Evolutionary conservation across 2,113 vertebrate species (phyloP).

Genomic region (Myocastor coypus): DNA sequence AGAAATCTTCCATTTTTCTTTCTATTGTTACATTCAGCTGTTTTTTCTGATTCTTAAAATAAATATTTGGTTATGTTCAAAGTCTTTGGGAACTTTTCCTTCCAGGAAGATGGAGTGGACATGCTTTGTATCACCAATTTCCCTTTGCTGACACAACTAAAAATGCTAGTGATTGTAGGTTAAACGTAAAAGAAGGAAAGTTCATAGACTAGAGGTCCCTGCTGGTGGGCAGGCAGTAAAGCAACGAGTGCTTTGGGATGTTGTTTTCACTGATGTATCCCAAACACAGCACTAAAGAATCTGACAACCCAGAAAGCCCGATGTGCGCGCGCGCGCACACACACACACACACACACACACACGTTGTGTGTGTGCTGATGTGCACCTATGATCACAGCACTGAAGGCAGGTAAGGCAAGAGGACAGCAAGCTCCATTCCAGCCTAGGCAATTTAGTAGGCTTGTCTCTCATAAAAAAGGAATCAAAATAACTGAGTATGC

Average conservation of each 20-base stretch:
- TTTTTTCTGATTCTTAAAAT: neutral
- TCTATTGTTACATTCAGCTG: neutral
- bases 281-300: neutral
- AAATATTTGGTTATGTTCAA: neutral
- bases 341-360: neutral
- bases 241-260: neutral
- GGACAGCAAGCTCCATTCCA: neutral
- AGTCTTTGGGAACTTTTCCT: neutral
- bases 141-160: neutral
- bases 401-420: neutral
- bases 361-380: neutral
- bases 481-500: neutral
- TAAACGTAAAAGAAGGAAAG: neutral
- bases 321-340: neutral
- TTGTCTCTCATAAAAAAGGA: neutral
- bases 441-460: neutral
- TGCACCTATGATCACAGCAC: neutral
- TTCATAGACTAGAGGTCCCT: neutral
- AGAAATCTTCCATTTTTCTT: neutral
- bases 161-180: neutral
- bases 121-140: neutral
- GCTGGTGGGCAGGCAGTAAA: neutral
- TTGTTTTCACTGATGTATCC: neutral
- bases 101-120: neutral
- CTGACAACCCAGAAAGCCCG: neutral